Conservation (phyloP, 2,888 invertebrate species). For the Cataglyphis altisquamis region DNA sequence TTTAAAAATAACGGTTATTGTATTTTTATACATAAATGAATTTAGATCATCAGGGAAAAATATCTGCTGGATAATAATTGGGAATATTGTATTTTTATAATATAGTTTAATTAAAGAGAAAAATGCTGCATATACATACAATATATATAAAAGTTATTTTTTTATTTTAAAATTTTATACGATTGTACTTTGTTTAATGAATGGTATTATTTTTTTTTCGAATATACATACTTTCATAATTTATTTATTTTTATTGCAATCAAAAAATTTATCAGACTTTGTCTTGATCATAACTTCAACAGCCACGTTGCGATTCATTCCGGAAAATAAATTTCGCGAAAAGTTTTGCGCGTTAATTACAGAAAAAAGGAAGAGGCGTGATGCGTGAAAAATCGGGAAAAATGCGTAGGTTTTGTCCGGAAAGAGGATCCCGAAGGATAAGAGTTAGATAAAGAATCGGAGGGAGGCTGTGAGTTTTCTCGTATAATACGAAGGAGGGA, state of each 20-base stretch:
- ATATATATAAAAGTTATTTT: neutral
- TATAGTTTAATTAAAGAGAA: neutral
- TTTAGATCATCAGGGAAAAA: neutral
- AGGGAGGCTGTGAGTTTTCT: conserved; percentile 5
- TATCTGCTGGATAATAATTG: neutral
- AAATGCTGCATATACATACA: too few relatives aligned
- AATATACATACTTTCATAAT: conserved; percentile 1
- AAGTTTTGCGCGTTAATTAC: neutral
- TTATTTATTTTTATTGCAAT: neutral
- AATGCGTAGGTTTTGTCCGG: neutral
- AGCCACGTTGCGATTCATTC: neutral
- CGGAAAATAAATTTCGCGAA: conserved; percentile 4
- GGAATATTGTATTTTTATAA: neutral
- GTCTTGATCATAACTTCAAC: neutral
- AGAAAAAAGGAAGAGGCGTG: conserved; percentile 12
- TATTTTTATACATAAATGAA: neutral
- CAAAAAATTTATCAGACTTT: neutral
- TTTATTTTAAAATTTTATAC: neutral
- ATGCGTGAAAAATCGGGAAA: neutral
- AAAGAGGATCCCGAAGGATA: neutral
- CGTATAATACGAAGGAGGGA: neutral
- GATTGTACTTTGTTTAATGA: neutral
- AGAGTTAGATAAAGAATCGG: conserved; percentile 27
- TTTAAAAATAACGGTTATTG: neutral
- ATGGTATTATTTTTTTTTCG: neutral